A percentile compares a stretch with the other conserved stretches of the same genome.
phyloP scores from a whole-genome alignment of 2,888 invertebrate genomes.

The Rotaria socialis region DNA sequence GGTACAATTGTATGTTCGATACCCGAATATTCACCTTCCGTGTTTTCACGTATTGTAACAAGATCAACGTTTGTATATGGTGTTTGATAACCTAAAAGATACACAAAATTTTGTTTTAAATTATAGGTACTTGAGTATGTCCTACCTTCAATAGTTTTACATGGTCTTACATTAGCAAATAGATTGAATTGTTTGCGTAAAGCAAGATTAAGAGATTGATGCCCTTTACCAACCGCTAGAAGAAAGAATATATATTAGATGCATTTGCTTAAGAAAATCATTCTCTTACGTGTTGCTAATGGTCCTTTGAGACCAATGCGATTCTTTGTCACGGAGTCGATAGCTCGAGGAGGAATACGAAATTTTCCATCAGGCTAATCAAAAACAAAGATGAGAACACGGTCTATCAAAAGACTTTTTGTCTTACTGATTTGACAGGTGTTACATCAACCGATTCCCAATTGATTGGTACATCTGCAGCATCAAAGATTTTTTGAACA shows the following conservation, averaged over 20 bases:
- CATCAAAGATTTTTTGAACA: conserved; percentile 90
- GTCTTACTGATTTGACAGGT: conserved; percentile 73
- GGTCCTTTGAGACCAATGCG: conserved; percentile 97
- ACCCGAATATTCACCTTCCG: conserved; percentile 98
- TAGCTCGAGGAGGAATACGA: conserved; percentile 89
- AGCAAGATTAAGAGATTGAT: conserved; percentile 92
- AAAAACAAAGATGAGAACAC: too few relatives aligned
- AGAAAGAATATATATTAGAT: neutral
- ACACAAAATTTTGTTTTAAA: neutral
- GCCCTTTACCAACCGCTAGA: conserved; percentile 84
- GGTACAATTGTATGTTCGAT: conserved; percentile 99
- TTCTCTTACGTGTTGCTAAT: conserved; percentile 73
- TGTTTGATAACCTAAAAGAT: conserved; percentile 72
- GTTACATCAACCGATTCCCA: conserved; percentile 99
- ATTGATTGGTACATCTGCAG: conserved; percentile 87
- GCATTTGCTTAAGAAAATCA: too few relatives aligned
- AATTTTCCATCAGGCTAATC: conserved; percentile 78
- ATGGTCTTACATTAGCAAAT: conserved; percentile 94
- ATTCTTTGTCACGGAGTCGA: conserved; percentile 91
- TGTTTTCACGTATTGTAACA: conserved; percentile 97
- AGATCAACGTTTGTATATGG: conserved; percentile 95
- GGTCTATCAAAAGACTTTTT: too few relatives aligned
- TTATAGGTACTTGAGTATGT: too few relatives aligned
- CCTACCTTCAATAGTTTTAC: conserved; percentile 79
- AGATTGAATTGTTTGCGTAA: conserved; percentile 86